A percentile compares a stretch with the other conserved stretches of the same genome.
Evolutionary conservation across 2,797 vertebrate species (phyloP).

Genomic region (Poecilia picta): DNA sequence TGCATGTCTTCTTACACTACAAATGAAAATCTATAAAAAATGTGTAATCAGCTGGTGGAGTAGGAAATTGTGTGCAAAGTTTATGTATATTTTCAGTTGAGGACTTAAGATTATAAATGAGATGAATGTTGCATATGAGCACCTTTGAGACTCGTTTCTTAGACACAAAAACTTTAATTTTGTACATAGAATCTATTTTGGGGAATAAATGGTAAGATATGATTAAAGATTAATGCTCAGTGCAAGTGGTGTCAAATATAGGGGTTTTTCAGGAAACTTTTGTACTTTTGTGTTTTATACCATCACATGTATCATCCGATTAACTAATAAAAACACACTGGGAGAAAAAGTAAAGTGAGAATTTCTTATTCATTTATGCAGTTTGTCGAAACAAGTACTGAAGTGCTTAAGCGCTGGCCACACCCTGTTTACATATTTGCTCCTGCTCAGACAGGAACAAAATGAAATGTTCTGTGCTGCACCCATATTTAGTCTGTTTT

Average conservation of each 20-base stretch:
- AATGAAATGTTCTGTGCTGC: conserved; percentile 46
- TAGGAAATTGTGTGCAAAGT: neutral
- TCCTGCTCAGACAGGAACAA: conserved; percentile 77
- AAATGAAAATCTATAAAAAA: neutral
- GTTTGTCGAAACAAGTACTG: conserved; percentile 11
- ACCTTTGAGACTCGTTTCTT: neutral
- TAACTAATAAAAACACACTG: conserved; percentile 66
- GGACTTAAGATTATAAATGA: conserved; percentile 10
- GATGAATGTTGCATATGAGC: neutral
- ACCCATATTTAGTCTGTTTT: conserved; percentile 34
- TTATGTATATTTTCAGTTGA: neutral
- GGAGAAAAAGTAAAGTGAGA: conserved; percentile 20
- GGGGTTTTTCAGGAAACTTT: conserved; percentile 26
- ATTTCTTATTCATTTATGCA: neutral
- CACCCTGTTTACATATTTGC: conserved; percentile 77
- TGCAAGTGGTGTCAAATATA: conserved; percentile 17
- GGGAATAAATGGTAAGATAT: neutral
- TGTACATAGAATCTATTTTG: conserved; percentile 3
- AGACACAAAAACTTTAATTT: neutral
- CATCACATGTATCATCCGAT: conserved; percentile 44
- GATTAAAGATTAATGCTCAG: conserved; percentile 6
- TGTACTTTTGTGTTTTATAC: conserved; percentile 32
- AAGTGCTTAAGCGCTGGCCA: conserved; percentile 13
- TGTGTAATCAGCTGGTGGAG: neutral
- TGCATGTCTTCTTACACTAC: neutral